Evolutionary conservation across 2,888 invertebrate genomes (phyloP).

Genomic region (Heliconius charithonia): DNA sequence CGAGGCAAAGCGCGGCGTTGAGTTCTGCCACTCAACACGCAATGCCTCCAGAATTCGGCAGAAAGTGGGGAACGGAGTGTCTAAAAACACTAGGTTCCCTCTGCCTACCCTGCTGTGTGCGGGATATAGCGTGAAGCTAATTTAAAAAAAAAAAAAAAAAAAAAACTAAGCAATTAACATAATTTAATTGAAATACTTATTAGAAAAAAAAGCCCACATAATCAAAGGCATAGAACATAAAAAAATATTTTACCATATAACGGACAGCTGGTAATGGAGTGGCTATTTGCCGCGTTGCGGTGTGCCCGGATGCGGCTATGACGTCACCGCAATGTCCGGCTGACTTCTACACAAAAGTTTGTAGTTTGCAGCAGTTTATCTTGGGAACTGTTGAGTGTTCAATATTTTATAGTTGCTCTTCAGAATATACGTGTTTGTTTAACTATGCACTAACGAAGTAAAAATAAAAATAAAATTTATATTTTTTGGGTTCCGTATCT

Average conservation of each 20-base stretch:
- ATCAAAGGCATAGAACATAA: slow-evolving; percentile 44
- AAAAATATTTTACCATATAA: slow-evolving; percentile 44
- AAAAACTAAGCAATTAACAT: no score
- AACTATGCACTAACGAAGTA: neutral
- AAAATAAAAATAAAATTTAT: neutral
- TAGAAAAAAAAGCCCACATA: slow-evolving; percentile 28
- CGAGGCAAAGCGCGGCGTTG: no score
- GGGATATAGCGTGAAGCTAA: no score
- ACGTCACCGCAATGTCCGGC: slow-evolving; percentile 61
- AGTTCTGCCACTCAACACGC: no score
- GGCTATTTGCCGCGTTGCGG: slow-evolving; percentile 67
- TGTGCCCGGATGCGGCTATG: slow-evolving; percentile 65
- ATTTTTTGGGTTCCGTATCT: no score
- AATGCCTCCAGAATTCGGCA: no score
- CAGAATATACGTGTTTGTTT: neutral
- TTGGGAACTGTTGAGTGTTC: neutral
- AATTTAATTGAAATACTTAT: no score
- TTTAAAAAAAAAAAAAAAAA: no score
- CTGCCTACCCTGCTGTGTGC: no score
- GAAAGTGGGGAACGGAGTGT: no score
- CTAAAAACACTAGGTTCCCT: no score
- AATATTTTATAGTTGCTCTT: neutral
- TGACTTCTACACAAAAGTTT: slow-evolving; percentile 27
- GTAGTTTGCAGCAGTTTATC: slow-evolving; percentile 25
- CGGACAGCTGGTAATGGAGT: slow-evolving; percentile 53